Evolutionary conservation across 1,140 invertebrate species (phyloP), one percentile per base, ranked within the genome.

Genomic region (Zaprionus ornatus): DNA sequence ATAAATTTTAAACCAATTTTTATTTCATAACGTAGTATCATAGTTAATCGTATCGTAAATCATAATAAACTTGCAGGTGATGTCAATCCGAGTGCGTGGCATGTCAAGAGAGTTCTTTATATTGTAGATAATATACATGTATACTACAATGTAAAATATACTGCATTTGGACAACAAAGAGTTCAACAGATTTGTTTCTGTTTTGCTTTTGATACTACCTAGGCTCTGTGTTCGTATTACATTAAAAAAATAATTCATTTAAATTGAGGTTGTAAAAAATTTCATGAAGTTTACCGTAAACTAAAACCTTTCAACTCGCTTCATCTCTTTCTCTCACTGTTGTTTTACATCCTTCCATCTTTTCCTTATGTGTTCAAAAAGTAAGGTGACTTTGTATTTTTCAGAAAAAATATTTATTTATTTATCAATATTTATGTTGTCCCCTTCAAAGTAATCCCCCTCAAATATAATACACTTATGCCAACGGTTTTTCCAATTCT

Each of bases 161-260:
- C 27, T 40, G 50, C 54, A 42, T 37, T 64, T 75, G 56, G 55
- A 66, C 42, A 76, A 76, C 56, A 76, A 72, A 71, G 64, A 21
- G 61, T 59, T 55, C 13, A 50, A 63, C 32, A 50, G 23, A 65
- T 72, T 75, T 62, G 25, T 71, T 75, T 65, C 74, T 65, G 56
- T 80, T 82, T 81, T 79, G 77, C 70, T 85, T 87, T 92, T 92
- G 91, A 92, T 90, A 90, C 92, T 92, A 92, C 91, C 91, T 92
- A 92, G 91, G 91, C 91, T 92, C 91, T 92, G 91, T 92, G 91
- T 92, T 92, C 91, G 90, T 92, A 91, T 92, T 92, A 92, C 83
- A 92, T 91, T 92, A 92, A 92, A 91, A 82, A 91, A 86, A 88
- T 91, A 90, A 90, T 90, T 90, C 90, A 90, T 90, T 85, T 90